These are phyloP conservation scores for Orchesella cincta DNA, from an alignment of 1,140 invertebrate genomes.

Conservation along the genomic window DNA sequence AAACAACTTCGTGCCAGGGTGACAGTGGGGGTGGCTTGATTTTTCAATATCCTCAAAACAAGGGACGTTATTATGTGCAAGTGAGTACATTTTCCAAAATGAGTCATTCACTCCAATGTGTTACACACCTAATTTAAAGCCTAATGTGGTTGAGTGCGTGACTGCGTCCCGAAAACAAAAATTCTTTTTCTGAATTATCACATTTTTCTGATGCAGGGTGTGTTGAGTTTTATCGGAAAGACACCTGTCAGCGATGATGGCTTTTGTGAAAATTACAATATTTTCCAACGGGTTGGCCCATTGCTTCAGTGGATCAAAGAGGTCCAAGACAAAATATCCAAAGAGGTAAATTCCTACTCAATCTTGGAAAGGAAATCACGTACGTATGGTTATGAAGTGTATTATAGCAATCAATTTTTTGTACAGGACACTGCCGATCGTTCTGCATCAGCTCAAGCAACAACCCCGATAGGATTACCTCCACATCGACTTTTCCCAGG, in stretches of 20 bases:
- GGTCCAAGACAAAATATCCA: neutral
- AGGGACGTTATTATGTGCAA: conserved; percentile 1
- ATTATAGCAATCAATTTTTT: neutral
- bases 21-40: conserved; percentile 20
- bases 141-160: neutral
- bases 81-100: neutral
- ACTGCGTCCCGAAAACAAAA: neutral
- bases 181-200: neutral
- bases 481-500: conserved; percentile 13
- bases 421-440: no score
- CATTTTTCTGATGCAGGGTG: conserved; percentile 2
- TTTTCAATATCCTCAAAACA: conserved; percentile 1
- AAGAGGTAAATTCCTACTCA: neutral
- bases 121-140: neutral
- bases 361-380: neutral
- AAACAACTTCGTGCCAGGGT: conserved; percentile 17
- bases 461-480: neutral
- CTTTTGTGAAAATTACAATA: conserved; percentile 29
- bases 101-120: no score
- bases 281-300: conserved; percentile 25
- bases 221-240: conserved; percentile 18
- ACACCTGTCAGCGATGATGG: conserved; percentile 17
- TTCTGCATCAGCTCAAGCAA: neutral
- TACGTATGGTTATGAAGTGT: no score
- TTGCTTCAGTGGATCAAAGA: conserved; percentile 17